phyloP scores from a whole-genome alignment of 2,797 vertebrate genomes.

The Ctenopoma multispine region DNA sequence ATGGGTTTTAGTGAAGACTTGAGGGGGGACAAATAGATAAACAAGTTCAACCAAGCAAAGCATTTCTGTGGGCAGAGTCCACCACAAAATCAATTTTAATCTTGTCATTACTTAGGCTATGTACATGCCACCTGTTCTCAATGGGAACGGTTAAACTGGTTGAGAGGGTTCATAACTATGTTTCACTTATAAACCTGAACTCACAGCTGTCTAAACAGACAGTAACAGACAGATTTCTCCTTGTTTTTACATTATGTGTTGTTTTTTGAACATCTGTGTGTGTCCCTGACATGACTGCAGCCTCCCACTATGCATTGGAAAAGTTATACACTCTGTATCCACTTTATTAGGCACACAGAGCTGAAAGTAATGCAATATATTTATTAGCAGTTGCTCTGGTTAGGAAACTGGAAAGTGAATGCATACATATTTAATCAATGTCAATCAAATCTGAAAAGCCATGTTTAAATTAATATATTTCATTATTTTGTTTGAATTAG shows the following conservation, averaged over 20 bases:
- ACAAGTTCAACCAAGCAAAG: constrained; percentile 49
- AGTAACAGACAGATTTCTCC: constrained; percentile 12
- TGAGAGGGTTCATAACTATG: constrained; percentile 15
- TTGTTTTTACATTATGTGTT: constrained; percentile 14
- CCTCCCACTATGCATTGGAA: not conserved
- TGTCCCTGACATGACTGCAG: not conserved
- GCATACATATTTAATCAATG: no score
- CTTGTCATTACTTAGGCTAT: not conserved
- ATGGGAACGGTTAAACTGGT: constrained; percentile 14
- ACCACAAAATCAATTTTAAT: constrained; percentile 57
- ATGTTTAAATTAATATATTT: not conserved
- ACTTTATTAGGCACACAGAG: not conserved
- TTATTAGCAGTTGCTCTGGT: no score
- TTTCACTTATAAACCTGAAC: constrained; percentile 9
- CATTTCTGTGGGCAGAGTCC: constrained; percentile 68
- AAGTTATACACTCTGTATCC: not conserved
- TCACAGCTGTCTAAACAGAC: constrained; percentile 57
- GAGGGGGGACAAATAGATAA: constrained; percentile 54
- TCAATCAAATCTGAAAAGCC: no score
- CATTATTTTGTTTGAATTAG: not conserved
- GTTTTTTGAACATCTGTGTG: constrained; percentile 36
- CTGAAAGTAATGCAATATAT: not conserved
- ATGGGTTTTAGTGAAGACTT: constrained; percentile 44
- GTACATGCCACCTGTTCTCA: constrained; percentile 4
- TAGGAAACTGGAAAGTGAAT: no score